Evolutionary conservation across 2,888 invertebrate genomes (phyloP).

Genomic region (Meta bourneti): DNA sequence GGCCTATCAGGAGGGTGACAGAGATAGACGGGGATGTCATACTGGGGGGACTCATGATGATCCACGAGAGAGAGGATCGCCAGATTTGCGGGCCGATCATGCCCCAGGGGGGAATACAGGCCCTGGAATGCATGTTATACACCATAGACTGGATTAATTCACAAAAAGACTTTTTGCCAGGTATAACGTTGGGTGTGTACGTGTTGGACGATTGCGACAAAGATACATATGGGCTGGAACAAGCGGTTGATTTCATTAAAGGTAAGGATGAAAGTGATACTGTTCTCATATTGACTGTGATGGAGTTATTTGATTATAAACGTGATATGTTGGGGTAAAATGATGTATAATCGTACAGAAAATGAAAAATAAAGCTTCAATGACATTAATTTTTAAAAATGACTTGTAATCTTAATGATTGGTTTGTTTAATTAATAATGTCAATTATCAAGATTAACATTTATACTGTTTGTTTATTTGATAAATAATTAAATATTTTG

Average conservation of each 20-base stretch:
- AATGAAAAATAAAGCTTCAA: too few relatives aligned
- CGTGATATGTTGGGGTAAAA: too few relatives aligned
- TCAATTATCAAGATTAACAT: too few relatives aligned
- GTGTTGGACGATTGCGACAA: conserved; percentile 97
- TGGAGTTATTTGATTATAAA: too few relatives aligned
- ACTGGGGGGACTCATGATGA: conserved; percentile 96
- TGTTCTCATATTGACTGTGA: background rate
- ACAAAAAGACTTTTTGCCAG: conserved; percentile 85
- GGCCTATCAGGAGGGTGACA: conserved; percentile 93
- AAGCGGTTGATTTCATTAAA: conserved; percentile 97
- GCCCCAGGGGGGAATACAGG: conserved; percentile 90
- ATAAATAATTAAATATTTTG: too few relatives aligned
- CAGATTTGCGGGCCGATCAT: conserved; percentile 95
- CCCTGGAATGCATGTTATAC: conserved; percentile 94
- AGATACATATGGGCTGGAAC: conserved; percentile 96
- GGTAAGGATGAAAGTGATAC: conserved; percentile 84
- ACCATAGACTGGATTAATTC: conserved; percentile 91
- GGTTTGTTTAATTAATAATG: too few relatives aligned
- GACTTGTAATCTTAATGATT: too few relatives aligned
- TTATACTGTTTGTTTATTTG: too few relatives aligned
- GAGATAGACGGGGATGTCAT: conserved; percentile 93
- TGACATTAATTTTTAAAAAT: too few relatives aligned
- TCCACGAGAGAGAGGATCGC: conserved; percentile 93
- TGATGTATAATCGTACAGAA: too few relatives aligned
- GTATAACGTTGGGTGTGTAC: conserved; percentile 91